A percentile compares a stretch with the other conserved stretches of the same genome.
phyloP scores from a whole-genome alignment of 1,140 invertebrate genomes.

The Diorhabda carinulata region DNA sequence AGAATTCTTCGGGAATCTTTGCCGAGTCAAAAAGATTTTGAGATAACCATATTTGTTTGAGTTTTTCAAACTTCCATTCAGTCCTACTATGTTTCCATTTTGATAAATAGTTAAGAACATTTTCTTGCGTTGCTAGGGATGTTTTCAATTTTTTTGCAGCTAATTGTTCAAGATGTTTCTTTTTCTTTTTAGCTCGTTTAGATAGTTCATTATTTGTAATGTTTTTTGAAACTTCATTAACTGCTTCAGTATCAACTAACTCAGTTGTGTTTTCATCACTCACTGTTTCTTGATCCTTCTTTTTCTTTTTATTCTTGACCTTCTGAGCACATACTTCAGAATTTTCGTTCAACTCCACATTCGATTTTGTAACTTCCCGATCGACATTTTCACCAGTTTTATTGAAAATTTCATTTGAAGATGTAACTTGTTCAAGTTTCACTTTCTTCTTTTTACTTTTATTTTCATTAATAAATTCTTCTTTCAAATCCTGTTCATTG shows the following conservation, averaged over 20 bases:
- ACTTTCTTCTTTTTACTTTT: not conserved
- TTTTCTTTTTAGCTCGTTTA: constrained; percentile 32
- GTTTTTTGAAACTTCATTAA: constrained; percentile 4
- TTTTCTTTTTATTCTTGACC: not conserved
- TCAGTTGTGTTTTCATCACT: not conserved
- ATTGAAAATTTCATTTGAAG: not conserved
- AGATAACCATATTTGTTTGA: constrained; percentile 68
- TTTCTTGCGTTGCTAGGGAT: constrained; percentile 35
- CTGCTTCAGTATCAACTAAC: not conserved
- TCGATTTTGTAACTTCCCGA: not conserved
- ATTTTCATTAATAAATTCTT: not conserved
- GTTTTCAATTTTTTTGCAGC: constrained; percentile 35
- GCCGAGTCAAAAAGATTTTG: constrained; percentile 61
- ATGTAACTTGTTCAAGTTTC: not conserved
- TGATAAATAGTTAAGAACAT: constrained; percentile 55
- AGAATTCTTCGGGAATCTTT: constrained; percentile 57
- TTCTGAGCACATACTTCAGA: not conserved
- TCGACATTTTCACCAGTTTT: not conserved
- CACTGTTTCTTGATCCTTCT: not conserved
- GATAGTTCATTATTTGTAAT: constrained; percentile 32
- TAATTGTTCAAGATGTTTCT: constrained; percentile 33
- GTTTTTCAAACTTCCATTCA: constrained; percentile 75
- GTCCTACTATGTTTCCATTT: constrained; percentile 66
- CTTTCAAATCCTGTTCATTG: not conserved
- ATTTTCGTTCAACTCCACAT: not conserved